A percentile compares a stretch with the other conserved stretches of the same genome.
phyloP scores from a whole-genome alignment of 2,113 vertebrate species.

The Perognathus longimembris region DNA sequence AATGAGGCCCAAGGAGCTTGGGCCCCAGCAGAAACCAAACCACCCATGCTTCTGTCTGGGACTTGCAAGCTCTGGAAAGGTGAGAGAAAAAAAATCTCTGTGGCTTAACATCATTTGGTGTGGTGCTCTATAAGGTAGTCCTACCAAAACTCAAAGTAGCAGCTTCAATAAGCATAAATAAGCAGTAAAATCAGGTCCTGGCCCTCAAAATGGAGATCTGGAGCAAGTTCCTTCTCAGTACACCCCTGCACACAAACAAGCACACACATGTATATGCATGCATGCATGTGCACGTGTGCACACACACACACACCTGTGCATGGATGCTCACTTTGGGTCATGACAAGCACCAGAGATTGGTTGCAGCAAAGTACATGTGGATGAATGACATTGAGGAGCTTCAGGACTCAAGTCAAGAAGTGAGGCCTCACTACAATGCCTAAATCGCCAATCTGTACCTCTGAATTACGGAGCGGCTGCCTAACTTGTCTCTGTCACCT shows the following conservation, averaged over 20 bases:
- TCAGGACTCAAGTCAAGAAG: no score
- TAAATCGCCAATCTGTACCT: not conserved
- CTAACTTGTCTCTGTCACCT: not conserved
- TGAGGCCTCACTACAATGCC: not conserved
- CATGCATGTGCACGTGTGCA: no score
- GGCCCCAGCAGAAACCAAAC: not conserved
- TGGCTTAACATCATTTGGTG: not conserved
- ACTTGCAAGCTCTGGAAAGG: not conserved
- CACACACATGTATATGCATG: no score
- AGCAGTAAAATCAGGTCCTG: not conserved
- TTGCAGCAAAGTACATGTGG: not conserved
- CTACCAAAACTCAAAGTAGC: not conserved
- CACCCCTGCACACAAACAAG: not conserved
- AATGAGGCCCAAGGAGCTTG: not conserved
- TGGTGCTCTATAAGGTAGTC: not conserved
- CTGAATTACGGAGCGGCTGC: not conserved
- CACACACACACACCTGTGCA: fast-evolving
- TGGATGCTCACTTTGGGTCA: not conserved
- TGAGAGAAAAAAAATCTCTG: not conserved
- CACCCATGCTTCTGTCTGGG: not conserved
- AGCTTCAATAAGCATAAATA: not conserved
- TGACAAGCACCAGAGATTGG: not conserved
- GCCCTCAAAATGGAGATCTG: not conserved
- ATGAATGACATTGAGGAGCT: not conserved
- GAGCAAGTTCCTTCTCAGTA: not conserved